Evolutionary conservation across 1,140 invertebrate genomes (phyloP), one percentile per base, ranked within the genome.

Genomic region (Scaptodrosophila lebanonensis): DNA sequence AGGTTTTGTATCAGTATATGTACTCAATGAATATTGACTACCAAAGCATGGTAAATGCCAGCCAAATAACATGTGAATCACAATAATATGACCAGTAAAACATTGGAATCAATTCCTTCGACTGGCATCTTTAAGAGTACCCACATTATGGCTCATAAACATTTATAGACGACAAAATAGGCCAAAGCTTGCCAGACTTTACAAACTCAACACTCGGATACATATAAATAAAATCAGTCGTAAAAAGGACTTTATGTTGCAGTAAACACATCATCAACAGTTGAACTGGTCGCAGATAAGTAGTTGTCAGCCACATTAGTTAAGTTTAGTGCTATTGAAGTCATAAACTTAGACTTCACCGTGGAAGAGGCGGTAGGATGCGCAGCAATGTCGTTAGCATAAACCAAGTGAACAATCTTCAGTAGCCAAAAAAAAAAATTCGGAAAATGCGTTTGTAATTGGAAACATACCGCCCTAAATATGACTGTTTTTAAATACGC

Each of bases 251-350:
- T 79, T 79, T 82, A 82, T 82, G 75, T 68, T 79, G 73, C 73
- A 79, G 75, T 79, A 79, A 82, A 79, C 73, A 79, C 73, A 77
- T 79, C 73, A 79, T 79, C 73, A 79, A 79, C 73, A 79, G 82
- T 69, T 79, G 75, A 82, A 82, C 73, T 79, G 69, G 61, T 68
- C 75, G 73, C 68, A 82, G 73, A 79, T 82, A 79, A 79, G 75
- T 75, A 73, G 68, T 79, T 69, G 73, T 68, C 69, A 68, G 65
- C 71, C 62, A 82, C 51, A 62, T 59, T 47, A n/a, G 49, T 49
- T 75, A 72, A 68, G 69, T 66, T 48, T 52, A 42, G 51, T 69
- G 73, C 73, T 82, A 79, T 79, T 79, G 82, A 69, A 67, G 73
- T 58, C 66, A 79, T 79, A 79, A 79, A 82, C 75, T 66, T 51